These are phyloP conservation scores for Apostichopus californicus DNA, from an alignment of 35 echinoderm and acorn worm genomes.

Conservation along the genomic window DNA sequence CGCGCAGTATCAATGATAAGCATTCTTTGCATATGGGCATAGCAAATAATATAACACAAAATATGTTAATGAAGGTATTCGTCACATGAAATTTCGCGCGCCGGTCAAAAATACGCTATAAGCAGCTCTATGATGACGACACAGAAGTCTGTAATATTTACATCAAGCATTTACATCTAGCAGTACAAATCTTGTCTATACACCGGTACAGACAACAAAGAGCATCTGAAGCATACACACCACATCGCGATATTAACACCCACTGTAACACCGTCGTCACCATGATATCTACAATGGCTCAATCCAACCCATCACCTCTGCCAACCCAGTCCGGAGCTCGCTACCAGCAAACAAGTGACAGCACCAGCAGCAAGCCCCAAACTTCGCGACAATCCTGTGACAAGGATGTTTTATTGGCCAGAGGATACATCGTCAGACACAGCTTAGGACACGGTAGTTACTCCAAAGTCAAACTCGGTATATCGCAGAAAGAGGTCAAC, in stretches of 20 bases:
- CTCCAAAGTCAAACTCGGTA: slow-evolving; percentile 89
- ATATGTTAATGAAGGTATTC: background rate
- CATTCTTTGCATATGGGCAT: too few species aligned
- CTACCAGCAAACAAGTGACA: background rate
- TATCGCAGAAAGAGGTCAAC: slow-evolving; percentile 56
- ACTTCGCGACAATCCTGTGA: slow-evolving; percentile 36
- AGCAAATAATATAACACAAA: too few species aligned
- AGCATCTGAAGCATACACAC: background rate
- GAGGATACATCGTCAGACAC: slow-evolving; percentile 69
- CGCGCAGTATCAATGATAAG: too few species aligned
- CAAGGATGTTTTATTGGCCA: slow-evolving; percentile 63
- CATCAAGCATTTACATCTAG: background rate
- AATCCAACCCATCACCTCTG: background rate
- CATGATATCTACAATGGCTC: slow-evolving; percentile 46
- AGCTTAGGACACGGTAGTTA: slow-evolving; percentile 87
- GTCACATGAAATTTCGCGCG: background rate
- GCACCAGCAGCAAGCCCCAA: background rate
- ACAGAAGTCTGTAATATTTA: background rate
- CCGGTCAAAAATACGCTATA: background rate
- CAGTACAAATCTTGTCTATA: background rate
- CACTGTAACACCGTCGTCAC: background rate
- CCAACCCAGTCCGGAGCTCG: background rate
- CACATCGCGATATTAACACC: background rate
- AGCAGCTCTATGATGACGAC: background rate
- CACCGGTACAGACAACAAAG: background rate